Conservation (phyloP, 2,888 invertebrate genomes). For the Dastarcus helophoroides region DNA sequence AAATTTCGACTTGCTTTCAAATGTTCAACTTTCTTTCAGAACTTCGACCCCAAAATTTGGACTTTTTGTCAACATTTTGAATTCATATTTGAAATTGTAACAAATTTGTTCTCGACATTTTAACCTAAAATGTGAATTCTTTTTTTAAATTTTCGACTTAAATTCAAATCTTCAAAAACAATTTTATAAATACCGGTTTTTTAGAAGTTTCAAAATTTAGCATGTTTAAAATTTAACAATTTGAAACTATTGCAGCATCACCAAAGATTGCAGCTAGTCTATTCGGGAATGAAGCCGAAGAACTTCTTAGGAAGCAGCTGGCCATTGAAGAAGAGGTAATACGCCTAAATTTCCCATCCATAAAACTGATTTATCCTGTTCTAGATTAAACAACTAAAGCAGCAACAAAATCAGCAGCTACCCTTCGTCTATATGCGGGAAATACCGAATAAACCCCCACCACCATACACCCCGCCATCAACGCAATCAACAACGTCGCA, state of each 20-base stretch:
- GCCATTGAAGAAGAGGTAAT: slow-evolving; percentile 52
- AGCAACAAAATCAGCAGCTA: slow-evolving; percentile 41
- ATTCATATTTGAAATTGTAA: no score
- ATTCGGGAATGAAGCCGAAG: slow-evolving; percentile 45
- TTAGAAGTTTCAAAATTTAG: no score
- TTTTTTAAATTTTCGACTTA: no score
- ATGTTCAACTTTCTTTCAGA: no score
- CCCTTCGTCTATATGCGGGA: slow-evolving; percentile 49
- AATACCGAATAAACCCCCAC: slow-evolving; percentile 65
- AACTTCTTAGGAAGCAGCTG: slow-evolving; percentile 48
- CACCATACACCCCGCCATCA: slow-evolving; percentile 58
- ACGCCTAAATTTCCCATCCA: background rate
- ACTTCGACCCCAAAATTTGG: no score
- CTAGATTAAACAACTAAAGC: slow-evolving; percentile 47
- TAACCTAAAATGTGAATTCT: no score
- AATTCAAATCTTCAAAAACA: no score
- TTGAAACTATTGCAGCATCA: slow-evolving; percentile 23
- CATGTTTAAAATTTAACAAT: no score
- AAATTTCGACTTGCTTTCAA: no score
- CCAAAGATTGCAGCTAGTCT: slow-evolving; percentile 19
- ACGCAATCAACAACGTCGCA: slow-evolving; percentile 26
- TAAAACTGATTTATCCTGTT: background rate
- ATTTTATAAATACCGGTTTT: no score
- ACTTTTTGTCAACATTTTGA: no score
- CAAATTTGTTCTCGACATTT: no score